Conservation (phyloP, 2,797 vertebrate species). For the Centropyge bicolor region DNA sequence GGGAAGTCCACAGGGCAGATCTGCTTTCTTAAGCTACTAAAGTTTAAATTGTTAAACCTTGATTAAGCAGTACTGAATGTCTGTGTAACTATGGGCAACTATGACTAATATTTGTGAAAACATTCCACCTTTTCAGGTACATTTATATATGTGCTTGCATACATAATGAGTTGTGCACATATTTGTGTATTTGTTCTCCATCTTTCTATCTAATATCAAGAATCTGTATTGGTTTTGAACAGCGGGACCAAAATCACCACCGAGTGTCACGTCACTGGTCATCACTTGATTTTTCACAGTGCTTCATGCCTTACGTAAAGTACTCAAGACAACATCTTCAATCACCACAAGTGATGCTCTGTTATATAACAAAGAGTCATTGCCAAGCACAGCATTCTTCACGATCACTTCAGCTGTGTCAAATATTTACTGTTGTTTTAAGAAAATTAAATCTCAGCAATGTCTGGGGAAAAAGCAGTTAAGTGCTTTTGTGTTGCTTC, state of each 20-base stretch:
- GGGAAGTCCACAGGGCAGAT: neutral
- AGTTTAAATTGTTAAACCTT: constrained; percentile 1
- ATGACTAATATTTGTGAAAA: neutral
- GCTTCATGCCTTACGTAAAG: neutral
- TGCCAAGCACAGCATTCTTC: constrained; percentile 44
- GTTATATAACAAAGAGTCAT: constrained; percentile 22
- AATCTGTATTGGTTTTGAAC: neutral
- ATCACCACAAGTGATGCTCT: constrained; percentile 1
- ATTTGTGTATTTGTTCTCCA: neutral
- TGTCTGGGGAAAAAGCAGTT: constrained; percentile 1
- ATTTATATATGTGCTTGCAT: neutral
- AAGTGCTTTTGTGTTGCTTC: neutral
- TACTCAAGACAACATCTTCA: constrained; percentile 22
- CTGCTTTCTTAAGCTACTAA: neutral
- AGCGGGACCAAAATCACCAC: neutral
- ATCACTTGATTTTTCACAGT: constrained; percentile 4
- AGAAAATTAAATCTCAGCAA: constrained; percentile 38
- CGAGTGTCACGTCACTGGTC: neutral
- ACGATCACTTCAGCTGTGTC: constrained; percentile 7
- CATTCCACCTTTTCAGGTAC: neutral
- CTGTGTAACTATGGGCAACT: neutral
- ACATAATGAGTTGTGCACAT: no score
- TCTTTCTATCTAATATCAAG: neutral
- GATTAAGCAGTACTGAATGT: neutral
- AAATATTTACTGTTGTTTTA: constrained; percentile 45